Conservation (phyloP, 2,888 invertebrate genomes). For the Meandrusa payeni region DNA sequence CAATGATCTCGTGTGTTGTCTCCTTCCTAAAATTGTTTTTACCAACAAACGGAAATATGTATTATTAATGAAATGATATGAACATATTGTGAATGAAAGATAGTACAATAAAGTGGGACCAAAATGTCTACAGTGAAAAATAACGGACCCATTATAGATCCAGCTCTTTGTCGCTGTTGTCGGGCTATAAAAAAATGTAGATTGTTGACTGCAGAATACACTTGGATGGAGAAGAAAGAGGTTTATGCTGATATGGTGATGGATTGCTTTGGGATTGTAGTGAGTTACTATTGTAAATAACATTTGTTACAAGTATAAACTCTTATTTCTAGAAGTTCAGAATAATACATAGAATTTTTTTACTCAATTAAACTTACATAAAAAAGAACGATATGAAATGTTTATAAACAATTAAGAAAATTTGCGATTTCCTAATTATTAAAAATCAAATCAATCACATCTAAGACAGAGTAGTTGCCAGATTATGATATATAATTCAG, state of each 20-base stretch:
- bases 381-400: no score
- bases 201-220: slow-evolving; percentile 64
- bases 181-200: slow-evolving; percentile 72
- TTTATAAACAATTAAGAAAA: no score
- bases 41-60: slow-evolving; percentile 4
- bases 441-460: no score
- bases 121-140: slow-evolving; percentile 58
- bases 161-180: slow-evolving; percentile 70
- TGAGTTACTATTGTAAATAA: slow-evolving; percentile 42
- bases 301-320: no score
- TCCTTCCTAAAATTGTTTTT: slow-evolving; percentile 12
- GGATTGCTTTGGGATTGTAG: slow-evolving; percentile 72
- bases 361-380: no score
- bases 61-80: slow-evolving; percentile 13
- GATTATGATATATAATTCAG: no score
- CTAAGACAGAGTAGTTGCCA: no score
- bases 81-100: slow-evolving; percentile 18
- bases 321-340: no score
- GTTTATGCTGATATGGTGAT: slow-evolving; percentile 71
- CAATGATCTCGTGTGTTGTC: slow-evolving; percentile 6
- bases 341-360: no score
- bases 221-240: slow-evolving; percentile 70
- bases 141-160: slow-evolving; percentile 67
- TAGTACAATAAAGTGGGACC: slow-evolving; percentile 6
- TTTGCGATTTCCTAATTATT: no score